phyloP scores from a whole-genome alignment of 2,888 invertebrate genomes.

The Leptopilina drosophilae region DNA sequence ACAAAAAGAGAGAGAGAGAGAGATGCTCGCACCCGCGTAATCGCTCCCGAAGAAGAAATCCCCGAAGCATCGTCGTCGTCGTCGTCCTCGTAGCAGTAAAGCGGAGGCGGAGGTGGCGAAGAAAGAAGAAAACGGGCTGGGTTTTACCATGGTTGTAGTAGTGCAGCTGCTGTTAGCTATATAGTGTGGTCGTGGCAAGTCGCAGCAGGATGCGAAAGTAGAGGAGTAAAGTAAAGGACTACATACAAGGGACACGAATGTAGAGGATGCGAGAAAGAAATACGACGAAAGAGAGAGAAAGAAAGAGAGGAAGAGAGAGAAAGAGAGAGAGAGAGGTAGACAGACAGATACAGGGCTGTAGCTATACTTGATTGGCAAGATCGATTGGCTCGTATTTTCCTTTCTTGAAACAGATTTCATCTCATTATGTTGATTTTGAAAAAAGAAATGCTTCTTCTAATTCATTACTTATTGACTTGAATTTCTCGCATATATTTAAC shows the following conservation, averaged over 20 bases:
- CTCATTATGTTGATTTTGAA: constrained; percentile 4
- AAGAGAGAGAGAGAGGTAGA: not conserved
- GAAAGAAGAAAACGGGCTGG: constrained; percentile 41
- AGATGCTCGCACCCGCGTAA: constrained; percentile 58
- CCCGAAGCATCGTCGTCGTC: constrained; percentile 75
- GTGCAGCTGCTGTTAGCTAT: constrained; percentile 11
- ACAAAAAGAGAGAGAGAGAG: constrained; percentile 31
- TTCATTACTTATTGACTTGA: not conserved
- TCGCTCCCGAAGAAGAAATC: constrained; percentile 68
- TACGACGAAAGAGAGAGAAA: not conserved
- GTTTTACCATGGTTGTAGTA: constrained; percentile 18
- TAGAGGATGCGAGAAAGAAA: constrained; percentile 40
- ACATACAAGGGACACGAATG: constrained; percentile 31
- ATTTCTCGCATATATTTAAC: not conserved
- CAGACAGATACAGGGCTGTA: constrained; percentile 27
- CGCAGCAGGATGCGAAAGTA: constrained; percentile 39
- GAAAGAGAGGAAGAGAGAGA: constrained; percentile 35
- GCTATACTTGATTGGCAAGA: constrained; percentile 32
- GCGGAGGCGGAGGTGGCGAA: constrained; percentile 75
- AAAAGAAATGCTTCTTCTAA: not conserved
- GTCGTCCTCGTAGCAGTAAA: constrained; percentile 56
- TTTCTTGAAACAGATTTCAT: constrained; percentile 2
- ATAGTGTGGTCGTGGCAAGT: constrained; percentile 35
- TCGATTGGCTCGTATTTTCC: constrained; percentile 18
- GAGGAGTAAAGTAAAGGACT: constrained; percentile 40